A percentile compares a stretch with the other conserved stretches of the same genome.
phyloP scores from a whole-genome alignment of 1,140 invertebrate genomes.

The Ericerus pela region DNA sequence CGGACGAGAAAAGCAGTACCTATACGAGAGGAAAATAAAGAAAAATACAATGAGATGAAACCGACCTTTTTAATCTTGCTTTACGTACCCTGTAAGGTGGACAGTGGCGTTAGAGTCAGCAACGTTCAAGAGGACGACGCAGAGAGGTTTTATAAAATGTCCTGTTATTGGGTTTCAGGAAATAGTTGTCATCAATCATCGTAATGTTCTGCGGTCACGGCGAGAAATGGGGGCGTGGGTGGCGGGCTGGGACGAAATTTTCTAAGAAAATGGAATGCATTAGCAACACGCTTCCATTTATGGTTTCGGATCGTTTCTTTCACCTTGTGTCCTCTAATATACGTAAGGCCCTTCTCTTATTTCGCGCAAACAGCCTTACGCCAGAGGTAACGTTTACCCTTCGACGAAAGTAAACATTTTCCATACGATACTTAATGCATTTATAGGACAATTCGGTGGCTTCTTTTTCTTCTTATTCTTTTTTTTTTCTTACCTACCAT shows the following conservation, averaged over 20 bases:
- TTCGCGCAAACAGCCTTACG: neutral
- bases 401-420: conserved; percentile 5
- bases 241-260: no score
- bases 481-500: no score
- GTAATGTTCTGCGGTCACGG: neutral
- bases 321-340: conserved; percentile 7
- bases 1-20: no score
- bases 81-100: neutral
- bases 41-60: no score
- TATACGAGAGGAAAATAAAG: no score
- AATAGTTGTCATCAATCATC: conserved; percentile 10
- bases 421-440: conserved; percentile 4
- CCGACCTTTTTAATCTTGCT: neutral
- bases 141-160: conserved; percentile 7
- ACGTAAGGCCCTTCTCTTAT: no score
- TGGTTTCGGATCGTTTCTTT: conserved; percentile 6
- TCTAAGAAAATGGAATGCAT: conserved; percentile 10
- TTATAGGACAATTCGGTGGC: no score
- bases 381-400: conserved; percentile 1
- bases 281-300: conserved; percentile 10
- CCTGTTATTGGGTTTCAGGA: conserved; percentile 8
- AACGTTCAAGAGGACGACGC: neutral
- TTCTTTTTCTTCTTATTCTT: no score
- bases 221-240: no score
- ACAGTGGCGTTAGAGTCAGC: neutral